These are phyloP conservation scores for Sorex maritimensis DNA, from an alignment of 2,797 vertebrate genomes.

Conservation along the genomic window DNA sequence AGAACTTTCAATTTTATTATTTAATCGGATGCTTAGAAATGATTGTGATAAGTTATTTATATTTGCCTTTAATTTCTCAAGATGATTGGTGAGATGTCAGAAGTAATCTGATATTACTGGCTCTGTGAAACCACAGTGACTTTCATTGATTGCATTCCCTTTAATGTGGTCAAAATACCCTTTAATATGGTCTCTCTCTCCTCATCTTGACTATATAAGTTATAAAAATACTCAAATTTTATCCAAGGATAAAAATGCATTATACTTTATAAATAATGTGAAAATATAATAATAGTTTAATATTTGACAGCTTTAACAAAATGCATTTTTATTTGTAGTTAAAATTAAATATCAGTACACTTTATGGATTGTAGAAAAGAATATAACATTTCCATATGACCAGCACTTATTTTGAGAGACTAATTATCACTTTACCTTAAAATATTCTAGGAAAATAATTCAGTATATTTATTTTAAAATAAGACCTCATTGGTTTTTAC, in stretches of 20 bases:
- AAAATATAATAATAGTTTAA: not conserved
- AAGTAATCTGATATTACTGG: not conserved
- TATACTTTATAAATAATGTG: not conserved
- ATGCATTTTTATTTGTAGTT: not conserved
- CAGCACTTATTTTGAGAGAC: not conserved
- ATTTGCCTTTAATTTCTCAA: not conserved
- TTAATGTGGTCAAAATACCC: conserved; percentile 9
- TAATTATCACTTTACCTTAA: not conserved
- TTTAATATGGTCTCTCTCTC: not conserved
- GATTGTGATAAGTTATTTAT: not conserved
- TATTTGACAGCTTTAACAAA: conserved; percentile 36
- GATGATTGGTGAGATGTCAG: not conserved
- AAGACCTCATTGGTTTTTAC: not conserved
- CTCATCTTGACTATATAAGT: not conserved
- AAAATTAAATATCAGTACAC: conserved; percentile 2
- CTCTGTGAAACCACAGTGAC: not conserved
- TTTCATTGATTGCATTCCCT: not conserved
- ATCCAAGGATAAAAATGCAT: not conserved
- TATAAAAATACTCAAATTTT: not conserved
- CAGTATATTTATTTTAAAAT: not conserved
- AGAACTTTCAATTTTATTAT: not conserved
- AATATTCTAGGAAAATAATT: not conserved
- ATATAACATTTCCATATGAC: not conserved
- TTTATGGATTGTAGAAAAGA: not conserved
- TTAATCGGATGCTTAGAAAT: not conserved